A percentile compares a stretch with the other conserved stretches of the same genome.
Conservation (phyloP, 2,888 invertebrate species). For the Augiades crinisus region DNA sequence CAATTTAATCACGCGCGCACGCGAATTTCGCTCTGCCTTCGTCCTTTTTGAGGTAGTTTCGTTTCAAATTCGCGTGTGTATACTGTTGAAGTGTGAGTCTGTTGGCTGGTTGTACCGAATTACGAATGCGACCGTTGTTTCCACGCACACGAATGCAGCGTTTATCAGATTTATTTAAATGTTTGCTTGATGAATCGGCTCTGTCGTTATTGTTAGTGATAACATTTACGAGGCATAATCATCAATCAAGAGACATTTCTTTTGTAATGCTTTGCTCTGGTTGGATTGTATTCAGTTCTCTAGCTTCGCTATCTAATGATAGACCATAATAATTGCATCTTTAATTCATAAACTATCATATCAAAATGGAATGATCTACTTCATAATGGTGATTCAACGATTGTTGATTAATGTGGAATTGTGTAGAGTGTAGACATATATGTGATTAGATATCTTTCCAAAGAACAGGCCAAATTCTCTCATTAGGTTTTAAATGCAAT, state of each 20-base stretch:
- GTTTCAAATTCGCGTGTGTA: not conserved
- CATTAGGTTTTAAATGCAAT: too few relatives aligned
- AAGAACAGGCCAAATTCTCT: too few relatives aligned
- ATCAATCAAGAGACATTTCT: too few relatives aligned
- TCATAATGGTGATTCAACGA: too few relatives aligned
- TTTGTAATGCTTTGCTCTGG: too few relatives aligned
- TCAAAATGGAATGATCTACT: too few relatives aligned
- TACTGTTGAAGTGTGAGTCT: not conserved
- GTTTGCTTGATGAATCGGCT: slow-evolving; percentile 5
- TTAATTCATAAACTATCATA: too few relatives aligned
- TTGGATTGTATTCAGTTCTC: too few relatives aligned
- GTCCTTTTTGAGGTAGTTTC: not conserved
- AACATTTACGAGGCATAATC: not conserved
- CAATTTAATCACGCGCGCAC: not conserved
- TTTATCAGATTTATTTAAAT: slow-evolving; percentile 9
- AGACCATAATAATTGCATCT: too few relatives aligned
- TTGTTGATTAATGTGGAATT: too few relatives aligned
- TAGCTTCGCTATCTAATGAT: not conserved
- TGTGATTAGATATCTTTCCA: too few relatives aligned
- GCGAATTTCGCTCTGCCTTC: not conserved
- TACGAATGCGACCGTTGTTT: slow-evolving; percentile 25
- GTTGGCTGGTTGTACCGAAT: slow-evolving; percentile 2
- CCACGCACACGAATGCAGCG: not conserved
- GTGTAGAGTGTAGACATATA: too few relatives aligned
- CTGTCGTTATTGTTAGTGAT: not conserved